Percentiles rank a stretch among this genome's conserved stretches.
Evolutionary conservation across 2,113 vertebrate species (phyloP).

Genomic region (Lepisosteus osseus): DNA sequence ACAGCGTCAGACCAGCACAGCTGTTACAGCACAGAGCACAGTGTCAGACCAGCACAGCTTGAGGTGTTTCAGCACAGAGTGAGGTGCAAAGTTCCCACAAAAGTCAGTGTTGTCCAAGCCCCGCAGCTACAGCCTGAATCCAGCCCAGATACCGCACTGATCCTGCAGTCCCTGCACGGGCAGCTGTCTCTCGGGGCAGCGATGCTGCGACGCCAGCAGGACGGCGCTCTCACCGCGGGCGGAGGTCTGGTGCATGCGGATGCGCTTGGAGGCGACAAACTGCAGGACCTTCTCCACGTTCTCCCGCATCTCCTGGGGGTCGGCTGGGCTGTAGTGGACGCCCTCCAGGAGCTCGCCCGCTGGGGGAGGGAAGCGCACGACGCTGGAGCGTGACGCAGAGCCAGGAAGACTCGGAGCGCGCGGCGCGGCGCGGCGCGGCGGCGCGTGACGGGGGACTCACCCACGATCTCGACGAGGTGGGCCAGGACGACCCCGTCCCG

Average conservation of each 20-base stretch:
- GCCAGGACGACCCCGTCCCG: slow-evolving; percentile 85
- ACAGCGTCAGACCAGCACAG: too few species aligned
- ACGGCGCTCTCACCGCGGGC: slow-evolving; percentile 74
- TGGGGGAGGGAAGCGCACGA: slow-evolving; percentile 35
- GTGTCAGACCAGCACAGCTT: too few species aligned
- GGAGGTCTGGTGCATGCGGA: slow-evolving; percentile 93
- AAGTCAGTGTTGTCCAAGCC: too few species aligned
- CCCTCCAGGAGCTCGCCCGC: slow-evolving; percentile 84
- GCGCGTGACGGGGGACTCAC: slow-evolving; percentile 59
- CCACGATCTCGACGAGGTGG: slow-evolving; percentile 91
- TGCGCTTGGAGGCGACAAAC: slow-evolving; percentile 88
- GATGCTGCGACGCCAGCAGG: neutral
- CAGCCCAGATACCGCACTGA: too few species aligned
- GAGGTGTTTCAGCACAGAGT: too few species aligned
- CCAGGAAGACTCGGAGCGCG: neutral
- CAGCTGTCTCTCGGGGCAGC: too few species aligned
- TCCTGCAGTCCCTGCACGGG: too few species aligned
- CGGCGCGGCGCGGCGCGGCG: too few species aligned
- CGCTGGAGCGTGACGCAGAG: slow-evolving; percentile 6
- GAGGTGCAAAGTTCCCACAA: too few species aligned
- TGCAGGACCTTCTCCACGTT: slow-evolving; percentile 92
- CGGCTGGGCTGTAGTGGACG: slow-evolving; percentile 68
- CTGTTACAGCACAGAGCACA: too few species aligned
- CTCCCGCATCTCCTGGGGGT: slow-evolving; percentile 83
- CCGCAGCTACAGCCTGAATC: too few species aligned